Conservation (phyloP, 1,140 invertebrate species). For the Dreissena rostriformis region DNA sequence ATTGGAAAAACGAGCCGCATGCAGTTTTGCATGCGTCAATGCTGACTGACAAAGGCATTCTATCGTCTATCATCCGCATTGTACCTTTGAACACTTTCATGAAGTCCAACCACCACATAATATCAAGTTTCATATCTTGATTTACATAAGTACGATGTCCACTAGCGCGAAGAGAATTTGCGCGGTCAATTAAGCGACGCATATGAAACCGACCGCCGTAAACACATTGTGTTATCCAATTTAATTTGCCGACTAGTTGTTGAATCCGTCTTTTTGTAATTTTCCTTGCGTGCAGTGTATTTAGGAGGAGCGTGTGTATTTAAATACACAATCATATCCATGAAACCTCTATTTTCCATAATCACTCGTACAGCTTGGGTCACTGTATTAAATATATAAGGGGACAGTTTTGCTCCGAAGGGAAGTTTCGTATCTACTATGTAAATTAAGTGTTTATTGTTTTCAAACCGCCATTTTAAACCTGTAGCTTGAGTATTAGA, state of each 20-base stretch:
- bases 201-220: not conserved
- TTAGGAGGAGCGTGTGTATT: too few relatives aligned
- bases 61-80: not conserved
- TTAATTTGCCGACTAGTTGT: conserved; percentile 15
- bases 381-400: conserved; percentile 3
- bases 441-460: not conserved
- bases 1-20: not conserved
- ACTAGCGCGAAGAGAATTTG: not conserved
- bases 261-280: not conserved
- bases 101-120: conserved; percentile 8
- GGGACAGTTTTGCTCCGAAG: not conserved
- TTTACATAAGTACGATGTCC: not conserved
- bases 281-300: not conserved
- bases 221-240: not conserved
- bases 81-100: conserved; percentile 3
- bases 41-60: not conserved
- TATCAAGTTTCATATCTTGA: not conserved
- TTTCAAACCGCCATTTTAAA: conserved; percentile 3
- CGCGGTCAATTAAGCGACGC: not conserved
- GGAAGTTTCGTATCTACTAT: conserved; percentile 17
- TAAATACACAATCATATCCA: conserved; percentile 2
- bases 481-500: not conserved
- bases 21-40: conserved; percentile 16
- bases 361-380: conserved; percentile 1
- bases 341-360: not conserved